A percentile compares a stretch with the other conserved stretches of the same genome.
These are phyloP conservation scores for Conomelus anceps DNA, from an alignment of 2,888 invertebrate species.

Conservation along the genomic window DNA sequence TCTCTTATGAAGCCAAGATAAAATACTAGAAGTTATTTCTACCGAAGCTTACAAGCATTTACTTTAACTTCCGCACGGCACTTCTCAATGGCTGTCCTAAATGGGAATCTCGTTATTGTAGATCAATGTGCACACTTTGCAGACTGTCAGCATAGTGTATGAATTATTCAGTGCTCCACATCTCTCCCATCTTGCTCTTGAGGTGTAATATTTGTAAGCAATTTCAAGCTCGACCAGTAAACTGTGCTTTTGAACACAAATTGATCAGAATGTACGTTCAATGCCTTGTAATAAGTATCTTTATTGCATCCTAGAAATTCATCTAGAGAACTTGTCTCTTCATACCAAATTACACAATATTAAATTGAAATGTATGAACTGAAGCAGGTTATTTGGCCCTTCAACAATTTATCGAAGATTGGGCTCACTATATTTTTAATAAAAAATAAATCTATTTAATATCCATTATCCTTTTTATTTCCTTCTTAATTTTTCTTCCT, in stretches of 20 bases:
- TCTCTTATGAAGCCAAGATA: background rate
- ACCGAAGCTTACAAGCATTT: background rate
- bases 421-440: too few species aligned
- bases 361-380: background rate
- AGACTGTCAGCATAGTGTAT: background rate
- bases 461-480: too few species aligned
- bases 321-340: background rate
- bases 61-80: too few species aligned
- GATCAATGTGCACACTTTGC: background rate
- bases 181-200: background rate
- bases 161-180: background rate
- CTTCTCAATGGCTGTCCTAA: background rate
- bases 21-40: background rate
- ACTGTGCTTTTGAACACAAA: background rate
- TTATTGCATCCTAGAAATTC: background rate
- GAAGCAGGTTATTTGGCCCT: too few species aligned
- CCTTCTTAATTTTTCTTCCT: too few species aligned
- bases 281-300: background rate
- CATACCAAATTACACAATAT: background rate
- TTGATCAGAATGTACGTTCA: background rate
- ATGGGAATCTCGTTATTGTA: background rate
- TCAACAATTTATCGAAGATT: too few species aligned
- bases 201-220: background rate
- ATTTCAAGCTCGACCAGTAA: background rate
- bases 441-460: too few species aligned